Evolutionary conservation across 1,140 invertebrate genomes (phyloP).

Genomic region (Cydia strobilella): DNA sequence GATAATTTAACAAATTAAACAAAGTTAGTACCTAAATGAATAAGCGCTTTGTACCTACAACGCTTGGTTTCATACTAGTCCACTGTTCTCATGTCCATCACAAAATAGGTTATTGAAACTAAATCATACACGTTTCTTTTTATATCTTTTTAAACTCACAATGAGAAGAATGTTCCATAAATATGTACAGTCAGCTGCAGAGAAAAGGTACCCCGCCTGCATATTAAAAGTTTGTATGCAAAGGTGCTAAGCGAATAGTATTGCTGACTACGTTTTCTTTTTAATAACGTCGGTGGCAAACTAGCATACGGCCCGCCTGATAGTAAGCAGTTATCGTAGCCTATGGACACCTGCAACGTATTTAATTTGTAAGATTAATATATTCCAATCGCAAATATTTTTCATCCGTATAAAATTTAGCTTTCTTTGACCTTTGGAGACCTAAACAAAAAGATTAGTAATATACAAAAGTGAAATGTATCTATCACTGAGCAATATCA

Average conservation of each 20-base stretch:
- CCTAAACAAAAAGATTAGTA: conserved; percentile 44
- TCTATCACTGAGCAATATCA: conserved; percentile 49
- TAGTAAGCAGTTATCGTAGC: too few species aligned
- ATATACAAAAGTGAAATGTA: conserved; percentile 52
- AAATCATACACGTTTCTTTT: background rate
- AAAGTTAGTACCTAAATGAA: conserved; percentile 32
- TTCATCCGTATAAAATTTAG: conserved; percentile 30
- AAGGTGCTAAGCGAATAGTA: too few species aligned
- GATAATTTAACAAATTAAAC: conserved; percentile 27
- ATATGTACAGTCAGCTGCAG: too few species aligned
- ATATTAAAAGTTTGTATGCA: too few species aligned
- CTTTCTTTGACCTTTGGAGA: conserved; percentile 43
- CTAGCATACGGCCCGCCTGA: too few species aligned
- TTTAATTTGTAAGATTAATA: background rate
- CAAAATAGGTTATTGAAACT: background rate
- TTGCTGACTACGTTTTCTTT: too few species aligned
- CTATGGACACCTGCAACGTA: too few species aligned
- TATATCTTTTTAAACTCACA: background rate
- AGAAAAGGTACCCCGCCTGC: too few species aligned
- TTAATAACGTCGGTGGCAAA: too few species aligned
- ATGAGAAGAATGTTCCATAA: background rate
- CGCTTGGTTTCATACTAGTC: conserved; percentile 39
- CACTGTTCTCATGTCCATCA: conserved; percentile 6
- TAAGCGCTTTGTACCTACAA: conserved; percentile 22
- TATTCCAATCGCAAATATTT: background rate